Percentiles rank a stretch among this genome's conserved stretches.
phyloP scores from a whole-genome alignment of 2,888 invertebrate genomes.

The Drosophila demipolita region DNA sequence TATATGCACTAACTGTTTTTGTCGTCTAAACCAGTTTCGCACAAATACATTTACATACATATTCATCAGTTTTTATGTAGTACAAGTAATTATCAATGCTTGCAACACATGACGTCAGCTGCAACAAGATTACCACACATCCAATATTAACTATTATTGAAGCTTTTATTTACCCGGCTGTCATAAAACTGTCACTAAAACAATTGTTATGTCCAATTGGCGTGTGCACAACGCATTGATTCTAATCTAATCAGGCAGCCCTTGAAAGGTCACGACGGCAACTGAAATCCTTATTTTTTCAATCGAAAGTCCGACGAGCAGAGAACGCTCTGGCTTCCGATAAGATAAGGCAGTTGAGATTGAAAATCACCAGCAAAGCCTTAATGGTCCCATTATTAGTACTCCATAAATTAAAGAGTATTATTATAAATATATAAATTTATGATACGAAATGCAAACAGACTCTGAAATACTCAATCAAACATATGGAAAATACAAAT shows the following conservation, averaged over 20 bases:
- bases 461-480: neutral
- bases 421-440: neutral
- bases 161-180: conserved; percentile 16
- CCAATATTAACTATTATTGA: conserved; percentile 11
- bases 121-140: conserved; percentile 8
- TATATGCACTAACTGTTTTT: neutral
- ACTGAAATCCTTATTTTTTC: neutral
- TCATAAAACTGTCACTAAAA: conserved; percentile 12
- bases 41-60: neutral
- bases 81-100: conserved; percentile 18
- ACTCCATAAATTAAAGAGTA: conserved; percentile 1
- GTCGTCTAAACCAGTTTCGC: conserved; percentile 42
- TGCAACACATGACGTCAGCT: conserved; percentile 44
- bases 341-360: conserved; percentile 10
- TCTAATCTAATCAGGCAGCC: conserved; percentile 32
- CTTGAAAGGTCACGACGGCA: conserved; percentile 13
- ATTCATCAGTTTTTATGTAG: conserved; percentile 4
- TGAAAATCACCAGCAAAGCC: conserved; percentile 3
- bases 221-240: neutral
- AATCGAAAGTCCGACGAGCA: neutral
- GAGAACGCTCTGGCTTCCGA: conserved; percentile 8
- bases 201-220: conserved; percentile 11
- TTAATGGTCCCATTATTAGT: conserved; percentile 24
- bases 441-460: neutral
- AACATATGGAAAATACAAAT: neutral